These are phyloP conservation scores for Aromia moschata DNA, from an alignment of 2,888 invertebrate species.

Conservation along the genomic window DNA sequence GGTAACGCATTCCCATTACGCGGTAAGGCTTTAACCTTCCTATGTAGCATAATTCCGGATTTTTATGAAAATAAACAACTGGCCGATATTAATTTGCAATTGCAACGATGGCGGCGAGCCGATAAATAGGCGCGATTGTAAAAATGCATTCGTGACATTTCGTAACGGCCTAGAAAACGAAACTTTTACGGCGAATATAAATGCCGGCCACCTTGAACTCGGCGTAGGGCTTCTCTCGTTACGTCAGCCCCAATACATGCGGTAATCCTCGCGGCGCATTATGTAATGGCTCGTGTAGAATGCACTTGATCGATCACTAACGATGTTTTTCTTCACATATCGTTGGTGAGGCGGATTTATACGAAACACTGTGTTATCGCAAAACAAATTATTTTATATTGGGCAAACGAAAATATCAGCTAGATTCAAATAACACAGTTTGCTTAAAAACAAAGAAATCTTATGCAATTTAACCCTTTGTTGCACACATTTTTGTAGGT, in stretches of 20 bases:
- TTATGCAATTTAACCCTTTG: no score
- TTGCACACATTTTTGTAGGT: no score
- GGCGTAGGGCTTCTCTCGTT: constrained; percentile 43
- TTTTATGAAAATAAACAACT: constrained; percentile 27
- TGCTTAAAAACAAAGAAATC: no score
- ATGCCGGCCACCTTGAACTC: constrained; percentile 54
- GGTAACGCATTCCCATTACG: constrained; percentile 42
- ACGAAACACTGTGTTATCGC: no score
- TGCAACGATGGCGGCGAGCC: constrained; percentile 36
- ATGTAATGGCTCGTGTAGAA: no score
- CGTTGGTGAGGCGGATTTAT: no score
- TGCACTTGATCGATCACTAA: no score
- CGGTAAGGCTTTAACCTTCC: constrained; percentile 42
- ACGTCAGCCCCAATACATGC: constrained; percentile 41
- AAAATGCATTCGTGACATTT: constrained; percentile 51
- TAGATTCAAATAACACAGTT: no score
- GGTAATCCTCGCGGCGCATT: constrained; percentile 6
- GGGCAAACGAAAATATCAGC: no score
- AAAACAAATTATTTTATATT: no score
- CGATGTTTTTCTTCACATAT: no score
- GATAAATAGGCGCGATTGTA: constrained; percentile 41
- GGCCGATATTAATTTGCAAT: constrained; percentile 40
- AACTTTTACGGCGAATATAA: constrained; percentile 47
- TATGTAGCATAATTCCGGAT: constrained; percentile 23
- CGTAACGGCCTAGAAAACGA: constrained; percentile 49